phyloP scores from a whole-genome alignment of 2,888 invertebrate genomes.

The Limnephilus marmoratus region DNA sequence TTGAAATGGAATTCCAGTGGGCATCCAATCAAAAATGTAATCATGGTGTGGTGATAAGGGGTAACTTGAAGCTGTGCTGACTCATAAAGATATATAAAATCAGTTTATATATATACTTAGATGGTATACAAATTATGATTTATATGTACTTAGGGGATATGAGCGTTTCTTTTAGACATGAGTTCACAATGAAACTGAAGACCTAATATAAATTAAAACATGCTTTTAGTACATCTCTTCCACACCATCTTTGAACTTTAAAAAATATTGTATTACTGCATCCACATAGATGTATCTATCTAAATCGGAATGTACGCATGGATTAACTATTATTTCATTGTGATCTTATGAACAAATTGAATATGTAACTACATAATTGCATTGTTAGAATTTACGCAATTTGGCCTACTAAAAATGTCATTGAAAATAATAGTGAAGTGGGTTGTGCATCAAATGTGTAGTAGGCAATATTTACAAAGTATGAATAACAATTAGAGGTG shows the following conservation, averaged over 20 bases:
- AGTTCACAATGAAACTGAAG: conserved; percentile 4
- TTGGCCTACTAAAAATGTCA: conserved; percentile 63
- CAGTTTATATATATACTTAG: conserved; percentile 58
- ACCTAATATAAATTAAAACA: background rate
- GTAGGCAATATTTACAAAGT: conserved; percentile 65
- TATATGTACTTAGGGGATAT: conserved; percentile 59
- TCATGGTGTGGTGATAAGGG: conserved; percentile 28
- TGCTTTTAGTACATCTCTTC: background rate
- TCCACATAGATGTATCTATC: background rate
- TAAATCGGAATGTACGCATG: background rate
- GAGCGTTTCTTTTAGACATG: conserved; percentile 52
- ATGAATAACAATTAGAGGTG: conserved; percentile 63
- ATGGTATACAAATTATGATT: conserved; percentile 60
- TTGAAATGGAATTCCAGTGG: background rate
- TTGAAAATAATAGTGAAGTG: conserved; percentile 59
- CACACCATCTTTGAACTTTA: background rate
- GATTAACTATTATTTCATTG: conserved; percentile 24
- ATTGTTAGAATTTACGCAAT: conserved; percentile 62
- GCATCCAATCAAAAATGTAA: conserved; percentile 23
- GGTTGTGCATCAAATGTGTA: conserved; percentile 65
- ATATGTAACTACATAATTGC: conserved; percentile 51
- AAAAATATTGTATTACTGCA: background rate
- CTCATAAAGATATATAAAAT: conserved; percentile 39
- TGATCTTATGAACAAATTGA: conserved; percentile 39
- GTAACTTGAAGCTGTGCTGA: conserved; percentile 9